Percentiles rank a stretch among this genome's conserved stretches.
These are phyloP conservation scores for Yasuhikotakia modesta DNA, from an alignment of 2,797 vertebrate genomes.

Conservation along the genomic window DNA sequence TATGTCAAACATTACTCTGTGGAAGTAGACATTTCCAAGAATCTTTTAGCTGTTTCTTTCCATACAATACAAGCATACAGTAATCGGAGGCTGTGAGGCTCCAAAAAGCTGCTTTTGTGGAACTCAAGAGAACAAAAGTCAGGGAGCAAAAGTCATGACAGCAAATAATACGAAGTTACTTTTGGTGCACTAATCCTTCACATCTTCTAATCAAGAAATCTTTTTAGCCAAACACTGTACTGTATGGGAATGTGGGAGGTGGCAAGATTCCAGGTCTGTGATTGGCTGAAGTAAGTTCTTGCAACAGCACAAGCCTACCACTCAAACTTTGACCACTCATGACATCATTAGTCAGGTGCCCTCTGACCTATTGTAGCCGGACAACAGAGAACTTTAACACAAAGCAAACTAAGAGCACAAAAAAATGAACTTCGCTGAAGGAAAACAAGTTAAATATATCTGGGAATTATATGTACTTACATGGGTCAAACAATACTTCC, in stretches of 20 bases:
- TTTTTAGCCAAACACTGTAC: not conserved
- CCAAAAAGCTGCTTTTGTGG: no score
- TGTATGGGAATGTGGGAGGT: conserved; percentile 1
- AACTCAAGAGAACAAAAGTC: no score
- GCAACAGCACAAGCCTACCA: not conserved
- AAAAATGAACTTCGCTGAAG: not conserved
- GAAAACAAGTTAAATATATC: conserved; percentile 4
- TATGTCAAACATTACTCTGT: no score
- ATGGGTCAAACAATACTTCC: conserved; percentile 5
- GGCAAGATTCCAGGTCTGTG: not conserved
- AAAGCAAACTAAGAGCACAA: not conserved
- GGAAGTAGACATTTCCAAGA: no score
- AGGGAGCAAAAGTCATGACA: no score
- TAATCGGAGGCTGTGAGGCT: no score
- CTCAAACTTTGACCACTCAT: not conserved
- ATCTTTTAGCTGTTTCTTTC: no score
- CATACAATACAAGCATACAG: no score
- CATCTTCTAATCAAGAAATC: no score
- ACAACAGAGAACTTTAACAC: not conserved
- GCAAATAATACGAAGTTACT: no score
- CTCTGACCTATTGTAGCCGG: not conserved
- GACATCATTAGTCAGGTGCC: not conserved
- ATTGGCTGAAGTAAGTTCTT: not conserved
- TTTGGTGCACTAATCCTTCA: no score
- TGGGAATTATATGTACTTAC: not conserved